phyloP scores from a whole-genome alignment of 2,797 vertebrate species.

The Knipowitschia caucasica region DNA sequence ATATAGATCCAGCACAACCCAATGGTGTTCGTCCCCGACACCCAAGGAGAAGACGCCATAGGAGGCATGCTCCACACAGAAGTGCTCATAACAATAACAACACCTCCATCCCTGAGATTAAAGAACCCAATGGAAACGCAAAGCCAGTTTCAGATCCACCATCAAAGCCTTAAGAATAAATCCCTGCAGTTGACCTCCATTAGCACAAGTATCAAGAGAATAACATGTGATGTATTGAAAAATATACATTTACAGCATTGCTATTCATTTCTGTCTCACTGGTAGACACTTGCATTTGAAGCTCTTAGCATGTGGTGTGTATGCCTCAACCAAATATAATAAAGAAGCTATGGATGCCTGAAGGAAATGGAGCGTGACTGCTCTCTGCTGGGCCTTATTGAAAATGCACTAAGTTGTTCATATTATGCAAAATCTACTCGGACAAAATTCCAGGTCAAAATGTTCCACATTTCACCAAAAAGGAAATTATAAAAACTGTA shows the following conservation, averaged over 20 bases:
- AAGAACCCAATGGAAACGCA: conserved; percentile 63
- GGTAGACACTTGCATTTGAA: conserved; percentile 43
- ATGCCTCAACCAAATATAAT: conserved; percentile 41
- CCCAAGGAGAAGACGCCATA: conserved; percentile 68
- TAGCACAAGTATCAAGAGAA: conserved; percentile 25
- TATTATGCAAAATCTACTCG: conserved; percentile 5
- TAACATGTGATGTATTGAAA: conserved; percentile 15
- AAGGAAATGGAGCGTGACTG: conserved; percentile 33
- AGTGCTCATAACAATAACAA: conserved; percentile 46
- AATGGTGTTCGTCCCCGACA: conserved; percentile 39
- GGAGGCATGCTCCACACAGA: conserved; percentile 49
- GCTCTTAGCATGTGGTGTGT: conserved; percentile 55
- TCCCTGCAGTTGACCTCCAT: conserved; percentile 8
- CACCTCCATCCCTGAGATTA: conserved; percentile 33
- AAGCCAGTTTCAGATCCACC: conserved; percentile 44
- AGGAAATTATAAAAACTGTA: conserved; percentile 40
- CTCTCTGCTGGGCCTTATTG: conserved; percentile 48
- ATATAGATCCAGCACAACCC: conserved; percentile 52
- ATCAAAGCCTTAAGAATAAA: conserved; percentile 40
- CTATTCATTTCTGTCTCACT: conserved; percentile 33
- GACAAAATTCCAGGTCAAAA: neutral
- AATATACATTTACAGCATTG: conserved; percentile 12
- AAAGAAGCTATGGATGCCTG: conserved; percentile 20
- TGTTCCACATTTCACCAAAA: conserved; percentile 19
- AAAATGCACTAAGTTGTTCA: conserved; percentile 36